These are phyloP conservation scores for Tylochromis polylepis DNA, from an alignment of 2,113 vertebrate species.

Conservation along the genomic window DNA sequence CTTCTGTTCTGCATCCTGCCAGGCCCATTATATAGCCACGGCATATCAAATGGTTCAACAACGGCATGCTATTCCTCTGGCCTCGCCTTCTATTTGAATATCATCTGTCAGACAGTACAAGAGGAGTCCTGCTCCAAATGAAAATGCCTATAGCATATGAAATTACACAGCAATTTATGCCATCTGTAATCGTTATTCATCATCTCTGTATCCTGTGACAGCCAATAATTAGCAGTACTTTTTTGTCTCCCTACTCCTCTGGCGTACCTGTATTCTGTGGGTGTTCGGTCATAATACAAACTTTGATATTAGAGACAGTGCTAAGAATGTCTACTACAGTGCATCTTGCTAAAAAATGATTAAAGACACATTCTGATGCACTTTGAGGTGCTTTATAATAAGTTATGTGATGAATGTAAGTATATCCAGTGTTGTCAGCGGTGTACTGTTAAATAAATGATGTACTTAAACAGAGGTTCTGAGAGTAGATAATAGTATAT, in stretches of 20 bases:
- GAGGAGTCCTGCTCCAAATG: conserved; percentile 67
- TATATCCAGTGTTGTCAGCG: background rate
- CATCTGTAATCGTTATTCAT: conserved; percentile 69
- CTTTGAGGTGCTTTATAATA: conserved; percentile 1
- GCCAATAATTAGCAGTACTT: conserved; percentile 71
- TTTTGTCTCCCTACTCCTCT: conserved; percentile 32
- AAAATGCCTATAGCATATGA: conserved; percentile 61
- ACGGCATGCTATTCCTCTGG: conserved; percentile 46
- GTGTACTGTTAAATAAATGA: background rate
- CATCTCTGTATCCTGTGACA: conserved; percentile 57
- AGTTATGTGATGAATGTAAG: conserved; percentile 12
- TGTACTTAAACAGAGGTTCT: background rate
- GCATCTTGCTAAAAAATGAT: background rate
- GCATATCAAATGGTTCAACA: conserved; percentile 54
- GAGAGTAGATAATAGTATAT: background rate
- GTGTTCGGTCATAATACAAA: conserved; percentile 10
- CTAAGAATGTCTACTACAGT: background rate
- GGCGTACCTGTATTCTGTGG: conserved; percentile 49
- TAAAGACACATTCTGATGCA: background rate
- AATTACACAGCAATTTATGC: conserved; percentile 82
- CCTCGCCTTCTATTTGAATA: conserved; percentile 61
- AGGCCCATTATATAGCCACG: conserved; percentile 41
- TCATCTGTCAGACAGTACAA: conserved; percentile 64
- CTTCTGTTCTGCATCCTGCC: conserved; percentile 38
- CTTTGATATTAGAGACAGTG: conserved; percentile 48